Percentiles rank a stretch among this genome's conserved stretches.
phyloP scores from a whole-genome alignment of 1,140 invertebrate genomes.

The Orius laevigatus region DNA sequence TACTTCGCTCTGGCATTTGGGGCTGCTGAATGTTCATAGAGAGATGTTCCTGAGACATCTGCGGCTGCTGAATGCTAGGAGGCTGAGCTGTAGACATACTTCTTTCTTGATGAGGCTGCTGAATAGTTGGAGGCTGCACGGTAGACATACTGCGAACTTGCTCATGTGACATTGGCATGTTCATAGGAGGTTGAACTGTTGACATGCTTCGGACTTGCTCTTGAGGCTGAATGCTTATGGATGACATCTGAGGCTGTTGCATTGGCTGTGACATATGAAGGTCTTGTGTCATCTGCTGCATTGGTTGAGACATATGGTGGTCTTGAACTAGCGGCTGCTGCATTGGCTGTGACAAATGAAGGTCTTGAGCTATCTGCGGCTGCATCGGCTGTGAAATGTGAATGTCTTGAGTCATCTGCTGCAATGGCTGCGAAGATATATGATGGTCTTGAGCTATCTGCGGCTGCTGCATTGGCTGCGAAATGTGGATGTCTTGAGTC shows the following conservation, averaged over 20 bases:
- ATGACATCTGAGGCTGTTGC: not conserved
- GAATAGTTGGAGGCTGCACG: not conserved
- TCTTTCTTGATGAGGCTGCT: conserved; percentile 2
- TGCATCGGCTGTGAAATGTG: conserved; percentile 25
- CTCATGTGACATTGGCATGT: not conserved
- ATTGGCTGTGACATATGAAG: not conserved
- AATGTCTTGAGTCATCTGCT: too few species aligned
- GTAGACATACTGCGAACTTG: not conserved
- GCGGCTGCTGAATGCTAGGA: not conserved
- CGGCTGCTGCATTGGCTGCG: conserved; percentile 27
- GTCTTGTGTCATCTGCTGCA: not conserved
- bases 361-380: conserved; percentile 8
- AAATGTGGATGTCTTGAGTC: conserved; percentile 29
- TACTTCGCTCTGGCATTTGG: not conserved
- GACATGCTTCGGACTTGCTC: not conserved
- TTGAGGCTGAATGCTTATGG: not conserved
- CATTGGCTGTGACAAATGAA: too few species aligned
- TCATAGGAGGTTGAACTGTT: conserved; percentile 1
- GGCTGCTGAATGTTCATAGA: not conserved
- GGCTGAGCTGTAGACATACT: not conserved
- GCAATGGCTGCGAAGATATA: too few species aligned
- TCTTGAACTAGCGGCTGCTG: not conserved
- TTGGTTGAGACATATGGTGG: not conserved
- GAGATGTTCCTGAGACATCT: not conserved
- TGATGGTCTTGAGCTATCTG: too few species aligned